Conservation (phyloP, 2,888 invertebrate genomes). For the Sepiola atlantica region DNA sequence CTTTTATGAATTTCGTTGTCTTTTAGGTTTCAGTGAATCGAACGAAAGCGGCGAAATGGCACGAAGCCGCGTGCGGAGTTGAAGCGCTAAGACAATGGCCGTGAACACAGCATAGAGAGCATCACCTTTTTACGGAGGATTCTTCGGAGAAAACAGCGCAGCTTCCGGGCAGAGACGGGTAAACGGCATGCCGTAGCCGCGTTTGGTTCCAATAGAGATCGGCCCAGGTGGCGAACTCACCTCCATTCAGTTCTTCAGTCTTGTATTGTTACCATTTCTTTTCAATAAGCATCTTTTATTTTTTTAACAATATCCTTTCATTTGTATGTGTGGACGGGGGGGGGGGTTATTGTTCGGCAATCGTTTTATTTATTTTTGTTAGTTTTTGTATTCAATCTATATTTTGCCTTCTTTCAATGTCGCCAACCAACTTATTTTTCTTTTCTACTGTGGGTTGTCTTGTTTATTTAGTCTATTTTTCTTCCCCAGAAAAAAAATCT, state of each 20-base stretch:
- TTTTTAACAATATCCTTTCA: conserved; percentile 23
- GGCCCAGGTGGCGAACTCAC: not conserved
- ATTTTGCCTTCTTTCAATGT: not conserved
- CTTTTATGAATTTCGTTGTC: not conserved
- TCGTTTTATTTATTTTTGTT: not conserved
- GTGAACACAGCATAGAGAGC: not conserved
- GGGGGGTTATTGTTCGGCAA: too few relatives aligned
- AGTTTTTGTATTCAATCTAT: not conserved
- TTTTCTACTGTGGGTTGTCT: not conserved
- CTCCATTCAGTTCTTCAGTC: not conserved
- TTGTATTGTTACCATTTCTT: not conserved
- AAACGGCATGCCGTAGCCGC: conserved; percentile 32
- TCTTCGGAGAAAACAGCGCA: not conserved
- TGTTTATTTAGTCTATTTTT: not conserved
- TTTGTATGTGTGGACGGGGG: not conserved
- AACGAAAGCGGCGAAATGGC: not conserved
- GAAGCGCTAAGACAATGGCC: not conserved
- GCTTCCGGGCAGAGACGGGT: conserved; percentile 1
- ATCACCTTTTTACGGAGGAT: not conserved
- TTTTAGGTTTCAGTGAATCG: not conserved
- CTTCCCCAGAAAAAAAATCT: not conserved
- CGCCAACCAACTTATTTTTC: not conserved
- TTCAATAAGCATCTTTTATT: not conserved
- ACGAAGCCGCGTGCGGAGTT: not conserved
- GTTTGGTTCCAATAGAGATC: not conserved